These are phyloP conservation scores for Alcedo quadribrachys DNA, from an alignment of 2,797 vertebrate genomes.

Conservation along the genomic window DNA sequence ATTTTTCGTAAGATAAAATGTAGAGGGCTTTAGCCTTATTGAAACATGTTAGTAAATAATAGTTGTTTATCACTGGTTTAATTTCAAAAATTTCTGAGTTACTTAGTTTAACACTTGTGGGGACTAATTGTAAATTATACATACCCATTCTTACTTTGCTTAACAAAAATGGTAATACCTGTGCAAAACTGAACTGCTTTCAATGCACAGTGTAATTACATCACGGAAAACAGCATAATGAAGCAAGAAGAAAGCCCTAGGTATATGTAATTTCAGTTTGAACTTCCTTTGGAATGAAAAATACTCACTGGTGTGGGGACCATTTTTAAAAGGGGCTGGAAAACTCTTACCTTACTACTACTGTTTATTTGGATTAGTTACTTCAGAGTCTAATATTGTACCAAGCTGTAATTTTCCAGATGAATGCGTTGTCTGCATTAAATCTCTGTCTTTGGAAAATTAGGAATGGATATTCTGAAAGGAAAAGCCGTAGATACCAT, in stretches of 20 bases:
- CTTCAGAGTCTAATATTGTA: neutral
- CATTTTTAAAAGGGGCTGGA: neutral
- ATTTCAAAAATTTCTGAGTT: slow-evolving; percentile 30
- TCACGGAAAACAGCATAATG: neutral
- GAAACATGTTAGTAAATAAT: slow-evolving; percentile 50
- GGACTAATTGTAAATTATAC: slow-evolving; percentile 23
- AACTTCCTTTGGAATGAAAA: neutral
- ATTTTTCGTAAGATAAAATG: slow-evolving; percentile 42
- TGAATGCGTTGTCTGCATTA: neutral
- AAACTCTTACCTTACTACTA: neutral
- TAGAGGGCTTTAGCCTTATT: slow-evolving; percentile 47
- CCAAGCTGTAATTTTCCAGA: neutral
- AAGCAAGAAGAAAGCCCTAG: neutral
- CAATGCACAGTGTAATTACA: neutral
- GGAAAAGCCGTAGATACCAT: neutral
- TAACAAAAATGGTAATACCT: slow-evolving; percentile 59
- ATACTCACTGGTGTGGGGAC: neutral
- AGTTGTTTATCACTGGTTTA: slow-evolving; percentile 27
- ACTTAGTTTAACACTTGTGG: neutral
- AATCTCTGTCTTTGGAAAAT: neutral
- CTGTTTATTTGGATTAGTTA: neutral
- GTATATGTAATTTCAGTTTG: neutral
- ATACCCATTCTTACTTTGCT: neutral
- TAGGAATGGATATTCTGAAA: neutral
- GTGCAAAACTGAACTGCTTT: neutral